Percentiles rank a stretch among this genome's conserved stretches.
phyloP scores from a whole-genome alignment of 2,797 vertebrate species.

The Anas bernieri region DNA sequence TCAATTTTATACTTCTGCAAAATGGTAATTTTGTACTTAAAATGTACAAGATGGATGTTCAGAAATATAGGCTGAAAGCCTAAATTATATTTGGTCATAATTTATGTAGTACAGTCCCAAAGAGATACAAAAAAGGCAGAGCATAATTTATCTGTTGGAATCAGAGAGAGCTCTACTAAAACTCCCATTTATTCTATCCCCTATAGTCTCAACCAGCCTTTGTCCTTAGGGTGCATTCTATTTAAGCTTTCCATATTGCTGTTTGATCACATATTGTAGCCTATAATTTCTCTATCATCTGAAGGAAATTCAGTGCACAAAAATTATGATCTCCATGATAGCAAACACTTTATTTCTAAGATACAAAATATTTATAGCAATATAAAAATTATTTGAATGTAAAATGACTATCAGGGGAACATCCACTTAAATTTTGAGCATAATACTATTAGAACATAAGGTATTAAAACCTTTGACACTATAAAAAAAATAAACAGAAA shows the following conservation, averaged over 20 bases:
- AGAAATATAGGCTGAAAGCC: conserved; percentile 92
- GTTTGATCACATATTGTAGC: conserved; percentile 80
- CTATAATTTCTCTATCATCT: conserved; percentile 79
- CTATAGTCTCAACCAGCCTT: conserved; percentile 78
- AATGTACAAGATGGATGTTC: conserved; percentile 89
- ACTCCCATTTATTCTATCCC: conserved; percentile 88
- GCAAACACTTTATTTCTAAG: conserved; percentile 75
- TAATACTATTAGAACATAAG: neutral
- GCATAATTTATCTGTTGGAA: conserved; percentile 92
- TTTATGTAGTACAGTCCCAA: conserved; percentile 92
- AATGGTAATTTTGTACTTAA: conserved; percentile 91
- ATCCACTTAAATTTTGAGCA: conserved; percentile 31
- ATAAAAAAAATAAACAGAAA: neutral
- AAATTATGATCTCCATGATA: conserved; percentile 73
- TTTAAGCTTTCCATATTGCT: conserved; percentile 75
- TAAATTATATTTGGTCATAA: conserved; percentile 97
- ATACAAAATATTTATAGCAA: conserved; percentile 72
- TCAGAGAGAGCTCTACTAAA: conserved; percentile 88
- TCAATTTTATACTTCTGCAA: conserved; percentile 85
- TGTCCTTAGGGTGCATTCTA: conserved; percentile 85
- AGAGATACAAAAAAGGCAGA: conserved; percentile 86
- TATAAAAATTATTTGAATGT: conserved; percentile 71
- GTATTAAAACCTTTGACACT: neutral
- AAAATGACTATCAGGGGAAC: conserved; percentile 63
- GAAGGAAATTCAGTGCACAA: conserved; percentile 72